Evolutionary conservation across 2,797 vertebrate species (phyloP), one percentile per base, ranked within the genome.

Genomic region (Melanogrammus aeglefinus): DNA sequence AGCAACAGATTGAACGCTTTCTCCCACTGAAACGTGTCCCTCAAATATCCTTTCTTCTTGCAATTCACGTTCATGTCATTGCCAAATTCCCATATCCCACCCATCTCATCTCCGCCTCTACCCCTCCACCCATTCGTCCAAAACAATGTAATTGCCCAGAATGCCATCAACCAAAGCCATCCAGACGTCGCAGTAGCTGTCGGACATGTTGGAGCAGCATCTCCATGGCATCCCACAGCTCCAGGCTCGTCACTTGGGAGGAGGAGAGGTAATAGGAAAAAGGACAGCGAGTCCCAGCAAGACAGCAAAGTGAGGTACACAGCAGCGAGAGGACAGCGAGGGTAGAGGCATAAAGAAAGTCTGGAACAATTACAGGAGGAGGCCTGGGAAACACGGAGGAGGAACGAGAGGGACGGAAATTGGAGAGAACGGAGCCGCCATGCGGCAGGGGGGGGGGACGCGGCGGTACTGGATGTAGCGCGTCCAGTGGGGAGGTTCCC

Each of bases 131-230:
- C n/a, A 24, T 89, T 90, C 90, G 84, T 91, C 82, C 84, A 81
- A 84, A 87, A 72, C 76, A 69, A 76, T 87, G 79, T 87, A 87
- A 86, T 91, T 86, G 83, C 79, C 77, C 80, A 81, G 79, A 85
- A 84, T 35, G 35, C 85, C n/a, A 86, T 86, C 79, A 80, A 79
- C 84, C 86, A 63, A n/a, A 63, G 9, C 57, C 57, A 63, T 63
- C 16, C 57, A 2, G 21, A 63, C 21, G 6, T n/a, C 57, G 57
- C 57, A 2, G 57, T 24, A 24, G 57, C 57, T 24, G 57, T 63
- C 57, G 21, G 24, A 63, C 57, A 63, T 6, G 21, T 63, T 10
- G n/a, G 57, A 8, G 47, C 47, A 21, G 47, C 47, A 6, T 21
- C 47, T 24, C 57, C 1, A 1, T 18, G 41, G 4, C 16, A 18